Conservation (phyloP, 2,797 vertebrate genomes). For the Lagorchestes hirsutus region DNA sequence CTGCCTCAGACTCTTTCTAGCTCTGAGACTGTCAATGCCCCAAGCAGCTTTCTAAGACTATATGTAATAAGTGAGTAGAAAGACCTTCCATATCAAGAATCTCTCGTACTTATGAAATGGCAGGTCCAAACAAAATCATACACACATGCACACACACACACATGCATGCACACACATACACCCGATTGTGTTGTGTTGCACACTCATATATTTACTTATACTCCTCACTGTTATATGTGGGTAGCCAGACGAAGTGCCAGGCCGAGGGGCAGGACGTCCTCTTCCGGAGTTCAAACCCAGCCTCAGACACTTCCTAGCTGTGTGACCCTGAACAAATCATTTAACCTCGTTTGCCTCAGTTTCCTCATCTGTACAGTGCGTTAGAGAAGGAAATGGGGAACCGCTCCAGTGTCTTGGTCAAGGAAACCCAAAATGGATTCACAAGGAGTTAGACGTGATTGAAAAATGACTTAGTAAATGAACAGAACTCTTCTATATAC, state of each 20-base stretch:
- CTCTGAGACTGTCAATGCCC: neutral
- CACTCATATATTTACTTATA: neutral
- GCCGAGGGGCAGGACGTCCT: neutral
- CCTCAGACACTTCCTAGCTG: neutral
- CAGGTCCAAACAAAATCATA: neutral
- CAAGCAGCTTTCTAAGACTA: neutral
- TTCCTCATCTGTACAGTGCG: neutral
- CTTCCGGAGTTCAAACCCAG: neutral
- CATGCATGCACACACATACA: too few relatives aligned
- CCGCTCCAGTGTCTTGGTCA: neutral
- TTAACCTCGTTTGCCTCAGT: neutral
- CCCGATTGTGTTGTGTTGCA: too few relatives aligned
- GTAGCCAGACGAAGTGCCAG: neutral
- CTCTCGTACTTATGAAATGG: neutral
- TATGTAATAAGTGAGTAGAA: neutral
- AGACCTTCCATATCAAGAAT: neutral
- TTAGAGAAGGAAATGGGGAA: neutral
- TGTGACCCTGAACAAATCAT: neutral
- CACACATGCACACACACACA: too few relatives aligned
- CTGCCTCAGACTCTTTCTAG: neutral
- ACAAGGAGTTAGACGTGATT: neutral
- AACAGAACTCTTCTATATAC: neutral
- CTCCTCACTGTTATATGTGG: too few relatives aligned
- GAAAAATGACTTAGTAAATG: neutral
- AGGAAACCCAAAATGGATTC: neutral